Evolutionary conservation across 2,113 vertebrate species (phyloP).

Genomic region (Proteles cristata): DNA sequence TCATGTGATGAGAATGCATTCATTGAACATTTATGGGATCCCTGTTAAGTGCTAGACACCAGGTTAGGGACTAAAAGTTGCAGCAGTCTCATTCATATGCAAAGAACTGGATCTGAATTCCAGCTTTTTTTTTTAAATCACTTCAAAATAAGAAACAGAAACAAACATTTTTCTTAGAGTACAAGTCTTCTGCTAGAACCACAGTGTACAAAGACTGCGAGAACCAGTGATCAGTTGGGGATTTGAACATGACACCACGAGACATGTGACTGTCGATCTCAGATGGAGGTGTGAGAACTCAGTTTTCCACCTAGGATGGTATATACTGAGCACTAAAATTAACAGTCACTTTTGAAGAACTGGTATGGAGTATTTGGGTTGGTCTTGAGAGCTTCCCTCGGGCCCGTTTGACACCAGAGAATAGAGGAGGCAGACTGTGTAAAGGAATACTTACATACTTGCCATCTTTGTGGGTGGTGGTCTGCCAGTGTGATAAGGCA

Average conservation of each 20-base stretch:
- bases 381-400: background rate
- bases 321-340: background rate
- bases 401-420: background rate
- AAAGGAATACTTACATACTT: background rate
- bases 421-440: background rate
- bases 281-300: background rate
- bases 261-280: background rate
- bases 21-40: background rate
- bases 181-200: background rate
- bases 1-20: background rate
- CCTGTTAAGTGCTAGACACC: background rate
- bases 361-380: background rate
- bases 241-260: background rate
- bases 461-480: background rate
- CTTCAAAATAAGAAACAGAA: background rate
- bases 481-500: background rate
- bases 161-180: slow-evolving; percentile 2
- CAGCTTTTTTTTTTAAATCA: background rate
- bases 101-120: slow-evolving; percentile 4
- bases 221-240: background rate
- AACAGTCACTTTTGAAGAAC: background rate
- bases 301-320: background rate
- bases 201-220: background rate
- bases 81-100: background rate
- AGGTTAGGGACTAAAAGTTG: background rate